Evolutionary conservation across 2,888 invertebrate genomes (phyloP), one percentile per base, ranked within the genome.

Genomic region (Philereme transversata): DNA sequence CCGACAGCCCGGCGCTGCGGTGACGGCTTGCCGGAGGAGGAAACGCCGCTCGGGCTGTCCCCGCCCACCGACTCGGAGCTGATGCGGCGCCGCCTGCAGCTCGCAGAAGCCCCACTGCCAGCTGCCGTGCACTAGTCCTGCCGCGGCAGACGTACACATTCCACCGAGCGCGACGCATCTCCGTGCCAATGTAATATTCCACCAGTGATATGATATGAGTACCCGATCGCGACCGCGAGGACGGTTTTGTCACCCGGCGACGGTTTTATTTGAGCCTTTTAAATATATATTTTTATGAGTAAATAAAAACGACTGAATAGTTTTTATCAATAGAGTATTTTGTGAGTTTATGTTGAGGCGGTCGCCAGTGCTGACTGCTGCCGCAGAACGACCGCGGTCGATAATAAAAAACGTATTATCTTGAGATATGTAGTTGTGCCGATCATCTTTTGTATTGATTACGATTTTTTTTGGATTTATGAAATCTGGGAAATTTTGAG

Each of bases 51-150:
- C 72, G 96, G 96, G 33, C 93, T 98, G 61, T 97, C 97, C 64
- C 97, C 97, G 54, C 97, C 98, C 48, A 95, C 96, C 75, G 97
- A 97, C 87, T 97, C 97, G 71, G 93, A 95, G 70, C 92, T 98
- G 73, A 94, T 97, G 92, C 96, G 97, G 79, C 95, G 98, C 49
- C 95, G 97, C 63, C 87, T 94, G 71, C 93, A 93, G 94, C 93
- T 69, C 43, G 81, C 77, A 62, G 77, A 80, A 62, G 11, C 45
- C 5, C 79, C 82, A 50, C 81, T 82, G 62, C 80, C 82, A 1
- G 22, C 22, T 22, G 22, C 22, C 52, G 89, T 87, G 66, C 89
- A 88, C 77, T 88, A 87, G 80, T 40, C 72, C 49, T 54, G 53
- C 45, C 22, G 50, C 56, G 34, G 57, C 57, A 34, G 55, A 54